Base-by-base conservation (phyloP, 2,113 vertebrate species). In the Bagarius yarrelli region DNA sequence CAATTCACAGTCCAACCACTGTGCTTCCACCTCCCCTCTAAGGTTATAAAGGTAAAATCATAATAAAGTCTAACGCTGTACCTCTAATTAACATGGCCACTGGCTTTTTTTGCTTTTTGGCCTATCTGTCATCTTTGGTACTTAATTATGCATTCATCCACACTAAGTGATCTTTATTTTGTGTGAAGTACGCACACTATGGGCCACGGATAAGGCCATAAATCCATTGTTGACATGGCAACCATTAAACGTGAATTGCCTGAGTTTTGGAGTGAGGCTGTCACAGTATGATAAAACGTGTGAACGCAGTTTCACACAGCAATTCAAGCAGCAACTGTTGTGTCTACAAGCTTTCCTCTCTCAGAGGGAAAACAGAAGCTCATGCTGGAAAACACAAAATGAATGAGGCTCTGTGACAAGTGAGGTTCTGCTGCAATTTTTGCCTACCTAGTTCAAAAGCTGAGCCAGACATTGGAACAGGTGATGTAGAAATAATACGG, bases 221-320 rank as follows among this genome's bases (percentile, higher is more conserved):
- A 89, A 92, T 91, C 83, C 81, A 90, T 81, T 87, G 89, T 89
- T 92, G 86, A 91, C 90, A 92, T 92, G 89, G 80, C 75, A 88
- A 87, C 88, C 85, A 90, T 88, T 89, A 88, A 87, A 87, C 74
- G 57, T 89, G 87, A 85, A 86, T 88, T 90, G 85, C 79, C 79
- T 86, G 76, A 84, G 80, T 86, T 87, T 82, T 82, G 83, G 86
- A 84, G 69, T 83, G 85, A 78, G 80, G 83, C 84, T 70, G 50
- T 76, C 56, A 47, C 85, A 82, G 79, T 76, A 76, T 80, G 81
- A 83, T 81, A 77, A 83, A 83, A 85, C 80, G 83, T 76, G 78
- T 84, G 76, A 90, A 84, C 60, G 83, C 82, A 84, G 76, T 83
- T 88, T 88, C 78, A 53, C 52, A 87, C 76, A 88, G 80, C 72